These are phyloP conservation scores for Laodelphax striatellus DNA, from an alignment of 1,140 invertebrate genomes.

Conservation along the genomic window DNA sequence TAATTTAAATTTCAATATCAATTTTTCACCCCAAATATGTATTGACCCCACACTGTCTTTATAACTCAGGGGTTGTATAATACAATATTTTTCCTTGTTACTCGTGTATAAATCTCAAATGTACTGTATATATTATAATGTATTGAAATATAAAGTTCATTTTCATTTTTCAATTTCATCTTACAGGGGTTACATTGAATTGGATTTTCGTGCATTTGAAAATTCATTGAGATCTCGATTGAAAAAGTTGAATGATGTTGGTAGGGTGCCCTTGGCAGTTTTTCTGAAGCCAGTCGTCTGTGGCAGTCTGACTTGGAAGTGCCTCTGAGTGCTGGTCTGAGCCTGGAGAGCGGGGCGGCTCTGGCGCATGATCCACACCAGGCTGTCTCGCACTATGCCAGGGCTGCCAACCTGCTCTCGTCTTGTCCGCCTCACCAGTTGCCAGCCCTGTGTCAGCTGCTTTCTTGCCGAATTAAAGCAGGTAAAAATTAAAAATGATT, in stretches of 20 bases:
- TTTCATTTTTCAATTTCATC: no score
- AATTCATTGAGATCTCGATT: no score
- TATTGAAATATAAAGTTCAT: no score
- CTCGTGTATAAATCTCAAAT: no score
- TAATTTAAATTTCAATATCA: no score
- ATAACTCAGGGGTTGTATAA: no score
- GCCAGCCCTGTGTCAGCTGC: neutral
- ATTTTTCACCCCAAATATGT: no score
- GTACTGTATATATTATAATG: no score
- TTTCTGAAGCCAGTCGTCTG: neutral
- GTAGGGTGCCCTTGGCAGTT: neutral
- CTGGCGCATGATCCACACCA: neutral
- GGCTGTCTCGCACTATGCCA: neutral
- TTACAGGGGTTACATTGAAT: no score
- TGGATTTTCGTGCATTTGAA: no score
- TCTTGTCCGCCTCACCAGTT: neutral
- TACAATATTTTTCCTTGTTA: no score
- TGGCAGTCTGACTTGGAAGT: neutral
- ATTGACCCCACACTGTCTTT: no score
- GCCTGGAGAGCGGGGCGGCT: neutral
- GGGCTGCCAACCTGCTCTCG: neutral
- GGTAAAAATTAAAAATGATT: neutral
- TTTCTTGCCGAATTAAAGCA: neutral
- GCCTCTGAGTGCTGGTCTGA: neutral
- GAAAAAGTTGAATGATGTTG: neutral